Percentiles rank a stretch among this genome's conserved stretches.
Conservation (phyloP, 2,113 vertebrate species). For the Cacatua alba region DNA sequence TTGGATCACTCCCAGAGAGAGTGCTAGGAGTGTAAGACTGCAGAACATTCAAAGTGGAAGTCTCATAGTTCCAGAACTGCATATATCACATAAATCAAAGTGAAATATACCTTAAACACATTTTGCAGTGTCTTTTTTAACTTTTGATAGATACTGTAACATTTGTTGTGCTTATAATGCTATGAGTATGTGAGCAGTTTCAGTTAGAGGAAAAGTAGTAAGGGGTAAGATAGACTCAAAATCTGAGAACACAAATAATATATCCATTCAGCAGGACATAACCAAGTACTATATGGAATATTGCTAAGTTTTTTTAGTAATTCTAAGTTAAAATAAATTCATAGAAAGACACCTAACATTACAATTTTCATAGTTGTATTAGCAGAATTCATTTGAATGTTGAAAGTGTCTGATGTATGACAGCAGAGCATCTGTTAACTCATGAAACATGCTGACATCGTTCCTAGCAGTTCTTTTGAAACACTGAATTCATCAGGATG, state of each 20-base stretch:
- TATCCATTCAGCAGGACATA: background rate
- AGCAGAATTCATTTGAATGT: background rate
- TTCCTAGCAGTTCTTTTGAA: background rate
- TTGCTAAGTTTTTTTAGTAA: background rate
- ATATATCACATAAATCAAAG: slow-evolving; percentile 46
- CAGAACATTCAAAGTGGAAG: slow-evolving; percentile 41
- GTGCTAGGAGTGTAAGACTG: slow-evolving; percentile 52
- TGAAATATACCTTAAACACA: slow-evolving; percentile 16
- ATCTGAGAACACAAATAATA: background rate
- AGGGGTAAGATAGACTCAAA: background rate
- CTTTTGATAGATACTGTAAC: background rate
- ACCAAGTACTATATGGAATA: background rate
- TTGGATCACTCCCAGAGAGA: slow-evolving; percentile 61
- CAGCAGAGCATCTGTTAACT: background rate
- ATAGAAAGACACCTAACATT: background rate
- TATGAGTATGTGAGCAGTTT: background rate
- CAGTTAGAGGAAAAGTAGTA: background rate
- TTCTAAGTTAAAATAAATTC: background rate
- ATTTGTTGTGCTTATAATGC: background rate
- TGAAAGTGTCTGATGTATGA: background rate
- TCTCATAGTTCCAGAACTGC: slow-evolving; percentile 26
- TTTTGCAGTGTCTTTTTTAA: background rate
- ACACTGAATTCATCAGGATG: background rate
- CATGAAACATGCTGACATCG: background rate
- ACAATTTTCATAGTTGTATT: background rate